Evolutionary conservation across 2,113 vertebrate species (phyloP), one percentile per base, ranked within the genome.

Genomic region (Hipposideros armiger): DNA sequence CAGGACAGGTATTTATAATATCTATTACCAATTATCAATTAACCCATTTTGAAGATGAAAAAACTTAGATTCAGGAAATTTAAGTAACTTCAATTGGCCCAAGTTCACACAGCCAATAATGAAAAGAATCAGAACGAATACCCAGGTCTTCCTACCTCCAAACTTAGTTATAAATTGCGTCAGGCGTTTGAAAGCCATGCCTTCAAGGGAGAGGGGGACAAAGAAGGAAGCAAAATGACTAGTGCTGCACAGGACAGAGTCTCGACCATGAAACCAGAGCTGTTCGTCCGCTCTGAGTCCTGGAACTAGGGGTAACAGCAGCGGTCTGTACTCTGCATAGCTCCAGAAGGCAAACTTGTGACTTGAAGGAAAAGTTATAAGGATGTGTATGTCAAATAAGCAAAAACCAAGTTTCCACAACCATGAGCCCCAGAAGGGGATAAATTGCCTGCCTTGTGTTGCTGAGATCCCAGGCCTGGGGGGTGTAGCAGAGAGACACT

Each of bases 61-160:
- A 96, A 90, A 81, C 58, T 36, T 78, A 87, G 17, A 45, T 80
- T 77, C 47, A 66, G 52, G 40, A 72, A 69, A 58, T 36, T 73
- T 90, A 95, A 96, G 24, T 83, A 95, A 82, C 24, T 72, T 91
- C 10, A 50, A 13, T 50, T 11, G 47, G 30, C 47, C 69, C 36
- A 86, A 91, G 16, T 89, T 93, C 58, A 97, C 17, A 28, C 1
- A 87, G 89, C 36, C 78, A 97, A 22, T 74, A 85, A 82, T 64
- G 47, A 76, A 96, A 90, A 19, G 17, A 95, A 95, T 90, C 64
- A 93, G 32, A 95, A 69, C 8, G 96, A 97, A 94, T n/a, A 91
- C 4, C 20, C n/a, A 83, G 26, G 70, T 87, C 84, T 87, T 93
- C 70, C 67, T 90, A 92, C 45, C 47, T 82, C n/a, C 47, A 50